phyloP scores from a whole-genome alignment of 64 coral and sea anemone genomes.

The Astreopora myriophthalma region DNA sequence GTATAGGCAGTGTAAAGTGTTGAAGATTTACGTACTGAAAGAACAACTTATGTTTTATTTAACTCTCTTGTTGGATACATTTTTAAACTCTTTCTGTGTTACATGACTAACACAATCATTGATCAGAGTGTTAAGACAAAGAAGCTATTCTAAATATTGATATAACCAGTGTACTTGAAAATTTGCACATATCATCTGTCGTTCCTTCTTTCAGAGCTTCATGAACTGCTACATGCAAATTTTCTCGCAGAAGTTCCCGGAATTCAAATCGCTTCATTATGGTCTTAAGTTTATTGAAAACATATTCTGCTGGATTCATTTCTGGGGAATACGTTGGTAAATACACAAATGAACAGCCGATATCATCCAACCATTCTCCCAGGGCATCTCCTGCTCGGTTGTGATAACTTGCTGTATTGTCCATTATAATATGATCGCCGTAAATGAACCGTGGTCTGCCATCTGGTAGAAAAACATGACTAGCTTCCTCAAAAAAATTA shows the following conservation, averaged over 20 bases:
- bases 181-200: background rate
- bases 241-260: slow-evolving; percentile 48
- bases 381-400: background rate
- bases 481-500: slow-evolving; percentile 41
- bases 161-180: slow-evolving; percentile 39
- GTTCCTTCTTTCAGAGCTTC: slow-evolving; percentile 32
- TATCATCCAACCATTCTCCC: slow-evolving; percentile 21
- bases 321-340: slow-evolving; percentile 11
- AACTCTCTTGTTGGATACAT: no score
- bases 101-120: no score
- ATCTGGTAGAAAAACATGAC: background rate
- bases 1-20: no score
- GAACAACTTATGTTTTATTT: no score
- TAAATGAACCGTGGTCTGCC: slow-evolving; percentile 24
- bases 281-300: slow-evolving; percentile 58
- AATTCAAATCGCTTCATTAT: slow-evolving; percentile 42
- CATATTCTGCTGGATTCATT: slow-evolving; percentile 44
- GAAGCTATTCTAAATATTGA: slow-evolving; percentile 8
- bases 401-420: background rate
- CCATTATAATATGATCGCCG: slow-evolving; percentile 26
- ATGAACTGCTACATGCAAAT: slow-evolving; percentile 44
- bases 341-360: slow-evolving; percentile 1
- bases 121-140: no score
- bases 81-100: no score
- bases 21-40: no score